Evolutionary conservation across 2,113 vertebrate species (phyloP), one percentile per base, ranked within the genome.

Genomic region (Bagarius yarrelli): DNA sequence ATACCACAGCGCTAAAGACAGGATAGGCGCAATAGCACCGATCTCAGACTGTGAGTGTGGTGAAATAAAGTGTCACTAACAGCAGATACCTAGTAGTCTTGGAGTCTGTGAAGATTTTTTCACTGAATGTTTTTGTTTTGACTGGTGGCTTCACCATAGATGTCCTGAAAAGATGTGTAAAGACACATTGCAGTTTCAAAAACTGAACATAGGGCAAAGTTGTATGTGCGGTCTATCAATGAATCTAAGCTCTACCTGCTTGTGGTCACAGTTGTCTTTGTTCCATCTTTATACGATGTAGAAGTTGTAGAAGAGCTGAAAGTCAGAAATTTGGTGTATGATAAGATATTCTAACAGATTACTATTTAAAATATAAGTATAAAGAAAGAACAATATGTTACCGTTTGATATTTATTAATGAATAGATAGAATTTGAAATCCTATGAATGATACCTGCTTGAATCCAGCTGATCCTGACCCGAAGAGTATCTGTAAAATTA

Each of bases 21-120:
- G 9, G 25, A 19, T 50, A 4, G 32, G 13, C 59, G 36, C 25
- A 47, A 63, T 78, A 55, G 15, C 36, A 21, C 12, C 55, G 79
- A 36, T n/a, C 63, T 61, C 2, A 25, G 50, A 19, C 4, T 11
- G n/a, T 57, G 23, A 13, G 15, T 25, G 1, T 53, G 1, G 36
- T 32, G 30, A 57, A 52, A 6, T 64, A 34, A 30, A 16, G 36
- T 5, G 19, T 25, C 53, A n/a, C 14, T 76, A 32, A 78, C 32
- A 53, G 8, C 34, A 76, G 60, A 90, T 87, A 93, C 92, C 76
- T 81, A 83, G 85, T 87, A 57, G 86, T 85, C 76, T 78, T 88
- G 73, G 89, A 84, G 69, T 83, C 84, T 44, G 82, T 61, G 76
- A 85, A 59, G 70, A 85, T 74, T 0, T 87, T 80, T 18, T 92